phyloP scores from a whole-genome alignment of 1,140 invertebrate genomes.

The Nylanderia fulva region DNA sequence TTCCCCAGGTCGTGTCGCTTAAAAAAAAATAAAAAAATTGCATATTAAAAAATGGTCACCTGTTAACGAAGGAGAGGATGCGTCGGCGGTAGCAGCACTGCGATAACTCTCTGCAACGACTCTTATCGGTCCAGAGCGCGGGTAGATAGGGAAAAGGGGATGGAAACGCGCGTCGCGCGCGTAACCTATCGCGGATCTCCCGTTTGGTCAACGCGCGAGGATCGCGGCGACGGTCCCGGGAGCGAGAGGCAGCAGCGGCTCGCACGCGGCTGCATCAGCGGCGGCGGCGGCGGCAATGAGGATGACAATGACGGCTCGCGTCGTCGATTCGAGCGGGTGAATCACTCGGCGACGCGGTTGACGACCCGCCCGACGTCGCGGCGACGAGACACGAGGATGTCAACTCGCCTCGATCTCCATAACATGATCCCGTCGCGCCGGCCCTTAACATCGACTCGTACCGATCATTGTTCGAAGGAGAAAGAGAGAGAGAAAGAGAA shows the following conservation, averaged over 20 bases:
- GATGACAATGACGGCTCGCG: too few relatives aligned
- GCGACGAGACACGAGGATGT: slow-evolving; percentile 41
- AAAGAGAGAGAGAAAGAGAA: not conserved
- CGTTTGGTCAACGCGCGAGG: slow-evolving; percentile 3
- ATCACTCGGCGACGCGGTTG: slow-evolving; percentile 48
- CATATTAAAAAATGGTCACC: not conserved
- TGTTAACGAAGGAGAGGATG: slow-evolving; percentile 8
- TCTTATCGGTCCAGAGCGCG: not conserved
- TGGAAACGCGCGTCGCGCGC: not conserved
- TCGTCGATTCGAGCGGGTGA: slow-evolving; percentile 26
- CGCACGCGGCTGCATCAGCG: slow-evolving; percentile 40
- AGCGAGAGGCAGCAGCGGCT: slow-evolving; percentile 33
- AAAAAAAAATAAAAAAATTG: not conserved
- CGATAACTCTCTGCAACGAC: not conserved
- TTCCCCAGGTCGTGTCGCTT: not conserved
- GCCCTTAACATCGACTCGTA: slow-evolving; percentile 1
- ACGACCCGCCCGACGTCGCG: slow-evolving; percentile 26
- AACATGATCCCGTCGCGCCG: slow-evolving; percentile 38
- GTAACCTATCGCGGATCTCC: slow-evolving; percentile 13
- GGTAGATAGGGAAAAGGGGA: not conserved
- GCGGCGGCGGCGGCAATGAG: not conserved
- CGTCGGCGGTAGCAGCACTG: too few relatives aligned
- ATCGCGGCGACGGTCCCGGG: slow-evolving; percentile 36
- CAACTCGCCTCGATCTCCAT: slow-evolving; percentile 51
- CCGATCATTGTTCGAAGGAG: not conserved